Conservation (phyloP, 92 coral and sea anemone genomes). For the Zoanthus solanderi region DNA sequence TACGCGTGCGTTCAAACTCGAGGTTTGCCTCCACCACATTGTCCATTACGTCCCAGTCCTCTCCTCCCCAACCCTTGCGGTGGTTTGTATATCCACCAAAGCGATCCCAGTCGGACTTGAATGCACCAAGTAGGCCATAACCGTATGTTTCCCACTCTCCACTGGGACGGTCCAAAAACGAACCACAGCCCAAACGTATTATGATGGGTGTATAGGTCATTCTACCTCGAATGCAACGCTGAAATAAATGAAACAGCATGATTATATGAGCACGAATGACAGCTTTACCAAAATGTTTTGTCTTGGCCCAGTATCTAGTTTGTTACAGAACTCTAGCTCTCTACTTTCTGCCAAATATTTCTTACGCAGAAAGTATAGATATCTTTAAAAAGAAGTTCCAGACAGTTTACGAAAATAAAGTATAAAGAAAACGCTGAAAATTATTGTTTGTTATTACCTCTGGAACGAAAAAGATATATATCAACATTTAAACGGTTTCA, state of each 20-base stretch:
- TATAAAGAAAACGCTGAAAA: no score
- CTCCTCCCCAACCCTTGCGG: slow-evolving; percentile 67
- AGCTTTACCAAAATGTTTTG: no score
- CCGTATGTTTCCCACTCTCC: slow-evolving; percentile 75
- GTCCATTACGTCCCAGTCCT: slow-evolving; percentile 71
- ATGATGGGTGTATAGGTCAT: slow-evolving; percentile 74
- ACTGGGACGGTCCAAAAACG: slow-evolving; percentile 47
- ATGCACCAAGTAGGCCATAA: slow-evolving; percentile 74
- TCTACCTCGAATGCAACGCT: slow-evolving; percentile 80
- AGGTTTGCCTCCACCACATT: slow-evolving; percentile 48
- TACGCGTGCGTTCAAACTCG: slow-evolving; percentile 70
- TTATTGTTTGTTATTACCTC: no score
- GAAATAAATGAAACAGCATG: not conserved
- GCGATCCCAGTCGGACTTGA: slow-evolving; percentile 80
- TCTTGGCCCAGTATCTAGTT: no score
- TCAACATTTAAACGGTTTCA: no score
- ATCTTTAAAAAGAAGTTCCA: no score
- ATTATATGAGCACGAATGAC: no score
- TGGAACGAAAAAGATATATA: no score
- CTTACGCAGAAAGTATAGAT: no score
- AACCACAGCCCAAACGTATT: slow-evolving; percentile 51
- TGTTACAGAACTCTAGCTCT: no score
- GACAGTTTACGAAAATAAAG: no score
- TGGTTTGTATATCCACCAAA: slow-evolving; percentile 69
- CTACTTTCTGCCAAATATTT: no score